Evolutionary conservation across 2,113 vertebrate genomes (phyloP), one percentile per base, ranked within the genome.

Genomic region (Lipophrys pholis): DNA sequence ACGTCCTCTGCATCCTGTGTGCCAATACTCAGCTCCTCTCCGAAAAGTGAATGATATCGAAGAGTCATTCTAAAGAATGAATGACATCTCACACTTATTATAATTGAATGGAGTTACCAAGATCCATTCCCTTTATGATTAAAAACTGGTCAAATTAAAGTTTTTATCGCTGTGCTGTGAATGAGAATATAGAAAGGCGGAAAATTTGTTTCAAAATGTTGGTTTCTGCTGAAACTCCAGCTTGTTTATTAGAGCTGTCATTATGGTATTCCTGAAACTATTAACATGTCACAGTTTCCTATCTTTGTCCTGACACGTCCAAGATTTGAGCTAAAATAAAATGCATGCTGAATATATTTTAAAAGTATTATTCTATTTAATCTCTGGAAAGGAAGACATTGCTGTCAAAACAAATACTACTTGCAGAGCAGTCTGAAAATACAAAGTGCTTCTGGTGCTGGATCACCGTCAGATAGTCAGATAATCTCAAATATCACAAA

Each of bases 21-120:
- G 52, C 56, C 15, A 50, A 78, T 51, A 75, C 21, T 49, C 35
- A 3, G 5, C 65, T 48, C 30, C 42, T 17, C 41, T 80, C 16
- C 21, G 2, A 41, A 53, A 79, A 78, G 74, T 61, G 50, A 78
- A 68, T 62, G 43, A 75, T 67, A 66, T 78, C 53, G 43, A 45
- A 55, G 58, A 85, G 63, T 51, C 63, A 63, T 43, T 77, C 45
- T 57, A 30, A 87, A 87, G 76, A 65, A 73, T 73, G 15, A 85
- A 85, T 72, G 50, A 74, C 63, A 77, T 76, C 43, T 73, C 45
- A 73, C 21, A 67, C 51, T 75, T 67, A 78, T 86, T 75, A 79
- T 61, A 38, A 63, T 69, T 80, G 74, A 82, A 84, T 71, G 16
- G 59, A 68, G 43, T 55, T 60, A 4, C 42, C 40, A 39, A 71